A percentile compares a stretch with the other conserved stretches of the same genome.
Evolutionary conservation across 2,797 vertebrate genomes (phyloP).

Genomic region (Erethizon dorsatum): DNA sequence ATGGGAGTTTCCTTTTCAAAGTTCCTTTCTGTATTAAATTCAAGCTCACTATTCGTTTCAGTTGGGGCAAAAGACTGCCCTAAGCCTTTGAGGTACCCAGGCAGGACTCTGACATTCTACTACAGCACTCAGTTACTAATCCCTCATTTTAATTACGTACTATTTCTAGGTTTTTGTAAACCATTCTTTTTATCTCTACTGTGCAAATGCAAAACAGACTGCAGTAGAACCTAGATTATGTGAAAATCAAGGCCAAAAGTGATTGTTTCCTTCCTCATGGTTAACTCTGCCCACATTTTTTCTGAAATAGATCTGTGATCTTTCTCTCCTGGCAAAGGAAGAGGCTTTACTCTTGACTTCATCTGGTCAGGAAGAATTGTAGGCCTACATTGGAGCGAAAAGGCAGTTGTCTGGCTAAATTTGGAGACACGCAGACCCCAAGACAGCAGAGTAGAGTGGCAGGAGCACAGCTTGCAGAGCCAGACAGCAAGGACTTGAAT

Average conservation of each 20-base stretch:
- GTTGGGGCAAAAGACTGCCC: neutral
- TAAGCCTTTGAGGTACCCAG: neutral
- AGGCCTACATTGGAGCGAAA: constrained; percentile 22
- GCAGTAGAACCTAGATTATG: neutral
- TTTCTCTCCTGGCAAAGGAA: constrained; percentile 73
- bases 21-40: neutral
- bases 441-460: neutral
- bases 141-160: neutral
- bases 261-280: constrained; percentile 47
- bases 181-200: neutral
- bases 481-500: neutral
- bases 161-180: constrained; percentile 39
- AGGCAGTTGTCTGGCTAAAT: constrained; percentile 72
- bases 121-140: neutral
- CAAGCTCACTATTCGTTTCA: neutral
- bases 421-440: constrained; percentile 27
- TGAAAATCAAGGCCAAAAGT: constrained; percentile 14
- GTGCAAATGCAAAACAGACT: constrained; percentile 40
- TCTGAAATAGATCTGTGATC: constrained; percentile 75
- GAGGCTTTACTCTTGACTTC: constrained; percentile 56
- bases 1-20: constrained; percentile 1
- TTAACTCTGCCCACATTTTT: constrained; percentile 57
- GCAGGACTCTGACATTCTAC: neutral
- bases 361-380: constrained; percentile 41
- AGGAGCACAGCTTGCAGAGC: constrained; percentile 35